Evolutionary conservation across 2,888 invertebrate species (phyloP).

Genomic region (Macropis europaea): DNA sequence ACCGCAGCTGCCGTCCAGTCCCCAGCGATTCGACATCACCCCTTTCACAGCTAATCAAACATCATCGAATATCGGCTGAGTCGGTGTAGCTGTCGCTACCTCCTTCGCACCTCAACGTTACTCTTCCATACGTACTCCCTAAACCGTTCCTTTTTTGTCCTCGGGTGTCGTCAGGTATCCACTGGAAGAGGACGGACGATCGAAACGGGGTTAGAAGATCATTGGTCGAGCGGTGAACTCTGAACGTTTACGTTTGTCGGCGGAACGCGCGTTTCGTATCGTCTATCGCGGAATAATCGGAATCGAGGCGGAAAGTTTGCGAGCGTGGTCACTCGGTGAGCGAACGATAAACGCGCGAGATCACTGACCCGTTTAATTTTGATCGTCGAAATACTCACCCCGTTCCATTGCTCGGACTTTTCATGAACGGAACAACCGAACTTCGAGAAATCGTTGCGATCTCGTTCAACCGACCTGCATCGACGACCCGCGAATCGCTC

Average conservation of each 20-base stretch:
- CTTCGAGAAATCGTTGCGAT: slow-evolving; percentile 31
- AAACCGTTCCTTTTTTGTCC: too few relatives aligned
- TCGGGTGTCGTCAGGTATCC: too few relatives aligned
- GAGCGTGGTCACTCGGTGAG: too few relatives aligned
- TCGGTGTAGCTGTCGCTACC: too few relatives aligned
- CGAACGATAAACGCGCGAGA: background rate
- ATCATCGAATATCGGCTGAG: background rate
- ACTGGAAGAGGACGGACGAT: background rate
- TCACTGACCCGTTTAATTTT: background rate
- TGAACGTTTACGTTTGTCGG: too few relatives aligned
- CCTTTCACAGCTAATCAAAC: background rate
- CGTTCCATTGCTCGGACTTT: too few relatives aligned
- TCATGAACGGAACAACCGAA: slow-evolving; percentile 7
- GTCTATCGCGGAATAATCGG: background rate
- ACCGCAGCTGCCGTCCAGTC: background rate
- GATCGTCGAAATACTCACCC: background rate
- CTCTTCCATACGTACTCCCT: too few relatives aligned
- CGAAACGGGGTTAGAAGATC: background rate
- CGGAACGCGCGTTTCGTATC: too few relatives aligned
- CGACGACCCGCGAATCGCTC: slow-evolving; percentile 48
- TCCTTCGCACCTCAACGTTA: too few relatives aligned
- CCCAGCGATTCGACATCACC: slow-evolving; percentile 10
- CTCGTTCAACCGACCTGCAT: slow-evolving; percentile 67
- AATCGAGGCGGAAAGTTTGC: background rate
- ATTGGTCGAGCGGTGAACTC: background rate